phyloP scores from a whole-genome alignment of 2,888 invertebrate genomes.

The Lasius fuliginosus region DNA sequence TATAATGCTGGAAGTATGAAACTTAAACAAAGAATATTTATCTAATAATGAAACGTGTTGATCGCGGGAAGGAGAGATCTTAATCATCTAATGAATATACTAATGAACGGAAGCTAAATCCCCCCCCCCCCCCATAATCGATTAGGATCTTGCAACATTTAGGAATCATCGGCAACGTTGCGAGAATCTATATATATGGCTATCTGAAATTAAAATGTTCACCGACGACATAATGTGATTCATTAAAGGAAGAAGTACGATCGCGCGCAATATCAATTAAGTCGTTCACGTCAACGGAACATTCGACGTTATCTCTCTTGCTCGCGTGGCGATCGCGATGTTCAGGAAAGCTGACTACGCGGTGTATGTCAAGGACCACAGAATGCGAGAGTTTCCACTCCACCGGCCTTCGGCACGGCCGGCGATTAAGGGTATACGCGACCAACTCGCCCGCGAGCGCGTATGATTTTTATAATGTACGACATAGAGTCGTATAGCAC shows the following conservation, averaged over 20 bases:
- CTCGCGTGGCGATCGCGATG: neutral
- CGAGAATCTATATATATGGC: constrained; percentile 2
- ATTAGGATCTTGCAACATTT: constrained; percentile 15
- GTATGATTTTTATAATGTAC: constrained; percentile 53
- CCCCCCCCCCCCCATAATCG: neutral
- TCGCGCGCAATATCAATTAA: constrained; percentile 38
- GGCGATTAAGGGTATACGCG: constrained; percentile 24
- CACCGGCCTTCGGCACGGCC: constrained; percentile 56
- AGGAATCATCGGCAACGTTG: neutral
- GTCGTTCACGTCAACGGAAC: constrained; percentile 11
- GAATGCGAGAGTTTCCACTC: constrained; percentile 57
- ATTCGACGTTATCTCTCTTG: constrained; percentile 20
- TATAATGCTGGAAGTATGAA: neutral
- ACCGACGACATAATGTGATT: constrained; percentile 38
- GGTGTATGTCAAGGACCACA: constrained; percentile 24
- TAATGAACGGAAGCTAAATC: neutral
- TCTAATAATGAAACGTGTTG: constrained; percentile 5
- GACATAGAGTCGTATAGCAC: constrained; percentile 26
- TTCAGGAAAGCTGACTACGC: neutral
- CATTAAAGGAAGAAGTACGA: neutral
- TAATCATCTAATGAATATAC: neutral
- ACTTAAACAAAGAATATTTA: constrained; percentile 20
- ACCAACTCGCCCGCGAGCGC: constrained; percentile 26
- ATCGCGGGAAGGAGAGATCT: neutral
- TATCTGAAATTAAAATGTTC: constrained; percentile 1